Evolutionary conservation across 2,797 vertebrate genomes (phyloP), one percentile per base, ranked within the genome.

Genomic region (Percopsis omiscomaycus): DNA sequence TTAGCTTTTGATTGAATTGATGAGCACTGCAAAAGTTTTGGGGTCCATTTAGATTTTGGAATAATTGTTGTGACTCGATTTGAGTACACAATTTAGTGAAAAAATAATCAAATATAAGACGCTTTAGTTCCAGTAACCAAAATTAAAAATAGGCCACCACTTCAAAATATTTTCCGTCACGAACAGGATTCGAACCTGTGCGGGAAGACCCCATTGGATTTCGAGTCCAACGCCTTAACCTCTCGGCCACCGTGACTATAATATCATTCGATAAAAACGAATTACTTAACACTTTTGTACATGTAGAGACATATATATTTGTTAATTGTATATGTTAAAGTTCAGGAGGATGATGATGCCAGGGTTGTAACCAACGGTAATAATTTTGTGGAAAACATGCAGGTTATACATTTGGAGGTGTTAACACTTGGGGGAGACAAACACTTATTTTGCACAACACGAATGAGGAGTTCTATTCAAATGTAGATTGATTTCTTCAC

Each of bases 141-240:
- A n/a, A n/a, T n/a, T n/a, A n/a, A n/a, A n/a, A n/a, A n/a, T n/a
- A n/a, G n/a, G n/a, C n/a, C n/a, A n/a, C n/a, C n/a, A 22, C 22
- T 22, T 22, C 22, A 22, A 22, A 22, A 22, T 22, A 22, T 22
- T 22, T 22, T 22, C 1, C 94, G 94, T 95, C 94, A 95, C 94
- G 94, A 92, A 95, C 94, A 95, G 94, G 94, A 95, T 94, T 95
- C 94, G 94, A 94, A 95, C 93, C 94, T 94, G 94, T 94, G 94
- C 92, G 93, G 94, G 94, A 93, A 95, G 94, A 94, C 93, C 94
- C 94, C 94, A 95, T 94, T 96, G 95, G 94, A 95, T 95, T 96
- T 96, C 94, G 93, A 95, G 93, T 95, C 94, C 94, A 96, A 94
- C 94, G 94, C 94, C 94, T 94, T 95, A 94, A 96, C 94, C 95